phyloP scores from a whole-genome alignment of 2,797 vertebrate species.

The Columba guinea region DNA sequence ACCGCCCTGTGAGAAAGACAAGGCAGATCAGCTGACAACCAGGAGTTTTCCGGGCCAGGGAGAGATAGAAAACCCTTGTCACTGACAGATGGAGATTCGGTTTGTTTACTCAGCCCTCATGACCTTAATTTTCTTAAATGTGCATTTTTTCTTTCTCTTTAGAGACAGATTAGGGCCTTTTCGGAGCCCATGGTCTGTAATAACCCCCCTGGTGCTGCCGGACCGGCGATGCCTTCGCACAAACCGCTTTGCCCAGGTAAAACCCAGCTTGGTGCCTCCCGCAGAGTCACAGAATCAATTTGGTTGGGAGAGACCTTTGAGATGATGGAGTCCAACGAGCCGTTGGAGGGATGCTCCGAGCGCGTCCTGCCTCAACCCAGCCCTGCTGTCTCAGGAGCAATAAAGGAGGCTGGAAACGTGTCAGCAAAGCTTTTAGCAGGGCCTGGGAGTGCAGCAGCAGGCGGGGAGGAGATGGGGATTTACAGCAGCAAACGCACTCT shows the following conservation, averaged over 20 bases:
- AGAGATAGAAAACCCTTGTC: not conserved
- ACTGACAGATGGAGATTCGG: constrained; percentile 38
- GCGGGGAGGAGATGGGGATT: not conserved
- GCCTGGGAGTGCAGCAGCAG: not conserved
- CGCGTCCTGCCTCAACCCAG: not conserved
- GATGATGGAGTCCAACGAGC: too few species aligned
- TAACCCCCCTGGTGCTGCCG: not conserved
- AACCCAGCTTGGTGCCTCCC: not conserved
- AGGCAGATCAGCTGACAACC: constrained; percentile 41
- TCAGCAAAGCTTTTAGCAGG: constrained; percentile 35
- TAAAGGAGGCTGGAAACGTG: not conserved
- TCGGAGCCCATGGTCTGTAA: not conserved
- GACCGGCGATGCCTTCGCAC: not conserved
- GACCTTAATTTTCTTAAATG: constrained; percentile 65
- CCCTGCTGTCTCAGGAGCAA: not conserved
- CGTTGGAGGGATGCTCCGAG: not conserved
- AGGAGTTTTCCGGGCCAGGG: constrained; percentile 8
- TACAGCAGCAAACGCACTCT: not conserved
- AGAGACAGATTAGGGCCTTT: not conserved
- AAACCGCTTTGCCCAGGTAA: not conserved
- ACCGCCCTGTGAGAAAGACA: not conserved
- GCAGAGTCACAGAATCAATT: too few species aligned
- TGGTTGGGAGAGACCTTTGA: too few species aligned
- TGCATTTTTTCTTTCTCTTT: not conserved
- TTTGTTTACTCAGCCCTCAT: constrained; percentile 12